phyloP scores from a whole-genome alignment of 2,888 invertebrate genomes.

The Tortrix viridana region DNA sequence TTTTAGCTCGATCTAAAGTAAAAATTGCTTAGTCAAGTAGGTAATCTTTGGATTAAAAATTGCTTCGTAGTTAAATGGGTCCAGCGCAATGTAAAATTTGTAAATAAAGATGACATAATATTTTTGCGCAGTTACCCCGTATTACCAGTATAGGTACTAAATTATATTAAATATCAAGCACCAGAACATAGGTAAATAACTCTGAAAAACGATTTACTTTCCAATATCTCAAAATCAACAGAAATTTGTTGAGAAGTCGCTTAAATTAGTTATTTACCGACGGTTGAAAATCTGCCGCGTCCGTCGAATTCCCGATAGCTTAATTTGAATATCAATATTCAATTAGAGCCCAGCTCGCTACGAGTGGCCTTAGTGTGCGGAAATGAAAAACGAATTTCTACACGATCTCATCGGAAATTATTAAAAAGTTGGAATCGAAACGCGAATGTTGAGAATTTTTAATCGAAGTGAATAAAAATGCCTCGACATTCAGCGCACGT shows the following conservation, averaged over 20 bases:
- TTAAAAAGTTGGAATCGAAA: neutral
- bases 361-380: conserved; percentile 11
- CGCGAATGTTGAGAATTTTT: neutral
- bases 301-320: conserved; percentile 12
- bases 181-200: too few species aligned
- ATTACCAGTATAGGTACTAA: too few species aligned
- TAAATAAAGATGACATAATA: too few species aligned
- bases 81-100: too few species aligned
- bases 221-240: too few species aligned
- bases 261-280: conserved; percentile 5
- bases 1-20: too few species aligned
- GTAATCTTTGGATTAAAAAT: too few species aligned
- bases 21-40: too few species aligned
- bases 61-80: too few species aligned
- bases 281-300: conserved; percentile 3
- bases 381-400: conserved; percentile 9
- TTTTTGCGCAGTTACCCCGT: too few species aligned
- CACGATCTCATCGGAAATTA: conserved; percentile 3
- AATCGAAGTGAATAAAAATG: neutral
- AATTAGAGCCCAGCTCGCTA: conserved; percentile 10
- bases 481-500: neutral
- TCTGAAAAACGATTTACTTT: too few species aligned
- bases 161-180: too few species aligned
- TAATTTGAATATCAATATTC: conserved; percentile 34
- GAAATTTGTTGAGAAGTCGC: neutral